These are phyloP conservation scores for Myodes glareolus DNA, from an alignment of 2,113 vertebrate species.

Conservation along the genomic window DNA sequence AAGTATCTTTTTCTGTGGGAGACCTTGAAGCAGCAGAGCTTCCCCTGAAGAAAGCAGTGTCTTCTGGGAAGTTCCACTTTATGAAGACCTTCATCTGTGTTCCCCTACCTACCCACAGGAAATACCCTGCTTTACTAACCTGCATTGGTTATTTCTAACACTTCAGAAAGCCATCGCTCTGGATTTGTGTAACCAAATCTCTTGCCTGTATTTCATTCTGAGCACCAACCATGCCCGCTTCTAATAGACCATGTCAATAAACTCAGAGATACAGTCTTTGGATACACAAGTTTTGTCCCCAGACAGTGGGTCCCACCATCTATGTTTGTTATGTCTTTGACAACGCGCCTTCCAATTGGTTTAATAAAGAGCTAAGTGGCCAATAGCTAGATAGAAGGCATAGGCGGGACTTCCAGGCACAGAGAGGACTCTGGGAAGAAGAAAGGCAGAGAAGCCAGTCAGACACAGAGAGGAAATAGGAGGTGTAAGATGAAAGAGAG, in stretches of 20 bases:
- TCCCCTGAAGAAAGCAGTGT: neutral
- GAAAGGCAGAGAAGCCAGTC: too few relatives aligned
- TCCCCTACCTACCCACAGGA: neutral
- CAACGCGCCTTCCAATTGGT: too few relatives aligned
- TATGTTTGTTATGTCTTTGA: neutral
- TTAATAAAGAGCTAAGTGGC: too few relatives aligned
- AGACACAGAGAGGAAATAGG: too few relatives aligned
- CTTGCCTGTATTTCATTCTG: constrained; percentile 7
- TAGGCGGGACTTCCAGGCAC: too few relatives aligned
- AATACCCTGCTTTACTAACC: constrained; percentile 3
- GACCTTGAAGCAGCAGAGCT: constrained; percentile 4
- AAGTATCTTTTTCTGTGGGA: neutral
- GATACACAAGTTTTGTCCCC: neutral
- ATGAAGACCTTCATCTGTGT: neutral
- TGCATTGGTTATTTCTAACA: neutral
- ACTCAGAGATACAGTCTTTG: neutral
- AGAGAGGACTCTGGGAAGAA: too few relatives aligned
- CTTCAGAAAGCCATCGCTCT: constrained; percentile 24
- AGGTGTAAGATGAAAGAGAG: too few relatives aligned
- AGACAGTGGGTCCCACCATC: neutral
- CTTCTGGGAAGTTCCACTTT: neutral
- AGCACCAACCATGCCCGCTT: neutral
- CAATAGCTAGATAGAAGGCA: too few relatives aligned
- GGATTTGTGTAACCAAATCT: constrained; percentile 50
- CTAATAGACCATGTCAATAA: neutral